These are phyloP conservation scores for Orussus abietinus DNA, from an alignment of 1,140 invertebrate species.

Conservation along the genomic window DNA sequence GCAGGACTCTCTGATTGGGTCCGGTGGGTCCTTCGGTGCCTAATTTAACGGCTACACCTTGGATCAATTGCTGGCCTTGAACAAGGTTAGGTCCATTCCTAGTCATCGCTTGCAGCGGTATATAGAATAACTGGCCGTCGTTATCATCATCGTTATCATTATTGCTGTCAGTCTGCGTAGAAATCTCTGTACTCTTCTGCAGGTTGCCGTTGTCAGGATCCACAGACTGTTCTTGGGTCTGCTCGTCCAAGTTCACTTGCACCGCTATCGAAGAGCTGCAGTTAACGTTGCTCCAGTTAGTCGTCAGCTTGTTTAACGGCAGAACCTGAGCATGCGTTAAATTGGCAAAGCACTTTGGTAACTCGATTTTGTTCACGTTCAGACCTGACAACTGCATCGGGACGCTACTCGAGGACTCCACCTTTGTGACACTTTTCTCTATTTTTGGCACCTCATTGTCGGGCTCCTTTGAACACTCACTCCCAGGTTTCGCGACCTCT, in stretches of 20 bases:
- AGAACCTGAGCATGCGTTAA: slow-evolving; percentile 44
- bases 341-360: slow-evolving; percentile 43
- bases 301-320: slow-evolving; percentile 46
- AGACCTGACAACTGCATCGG: no score
- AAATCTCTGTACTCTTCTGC: slow-evolving; percentile 50
- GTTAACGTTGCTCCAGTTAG: slow-evolving; percentile 46
- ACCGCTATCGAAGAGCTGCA: slow-evolving; percentile 58
- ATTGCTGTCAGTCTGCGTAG: slow-evolving; percentile 54
- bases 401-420: no score
- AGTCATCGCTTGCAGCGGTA: slow-evolving; percentile 60
- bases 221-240: slow-evolving; percentile 18
- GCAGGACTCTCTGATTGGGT: slow-evolving; percentile 61
- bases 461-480: no score
- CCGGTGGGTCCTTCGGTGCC: slow-evolving; percentile 61
- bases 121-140: slow-evolving; percentile 65
- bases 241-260: slow-evolving; percentile 56
- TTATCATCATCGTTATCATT: slow-evolving; percentile 50
- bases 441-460: no score
- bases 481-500: no score
- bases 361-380: slow-evolving; percentile 33
- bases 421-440: no score
- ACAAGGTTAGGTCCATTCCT: slow-evolving; percentile 47
- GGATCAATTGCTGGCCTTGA: slow-evolving; percentile 56
- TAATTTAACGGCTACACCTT: slow-evolving; percentile 66
- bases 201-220: slow-evolving; percentile 21